Conservation (phyloP, 2,888 invertebrate genomes). For the Caenorhabditis panamensis region DNA sequence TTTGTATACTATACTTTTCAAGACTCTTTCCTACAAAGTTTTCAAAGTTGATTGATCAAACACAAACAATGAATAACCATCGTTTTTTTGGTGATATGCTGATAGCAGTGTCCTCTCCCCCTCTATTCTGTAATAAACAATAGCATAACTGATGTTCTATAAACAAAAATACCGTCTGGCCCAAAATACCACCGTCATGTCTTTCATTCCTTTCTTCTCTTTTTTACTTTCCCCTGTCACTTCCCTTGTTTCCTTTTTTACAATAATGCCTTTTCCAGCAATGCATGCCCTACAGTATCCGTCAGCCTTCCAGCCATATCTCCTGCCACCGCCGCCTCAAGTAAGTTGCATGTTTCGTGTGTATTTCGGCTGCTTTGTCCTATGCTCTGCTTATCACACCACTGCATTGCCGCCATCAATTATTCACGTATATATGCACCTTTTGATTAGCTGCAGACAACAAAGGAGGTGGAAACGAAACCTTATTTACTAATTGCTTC, state of each 20-base stretch:
- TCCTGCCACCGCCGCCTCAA: neutral
- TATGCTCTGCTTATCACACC: neutral
- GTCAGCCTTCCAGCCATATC: conserved; percentile 23
- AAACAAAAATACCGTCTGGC: conserved; percentile 42
- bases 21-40: conserved; percentile 7
- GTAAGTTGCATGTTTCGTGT: conserved; percentile 22
- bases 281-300: conserved; percentile 30
- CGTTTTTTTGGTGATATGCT: conserved; percentile 10
- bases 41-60: conserved; percentile 24
- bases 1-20: conserved; percentile 10
- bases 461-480: conserved; percentile 27
- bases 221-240: conserved; percentile 4
- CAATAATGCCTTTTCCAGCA: neutral
- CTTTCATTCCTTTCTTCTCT: neutral
- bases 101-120: conserved; percentile 26
- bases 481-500: conserved; percentile 46
- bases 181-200: neutral
- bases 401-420: neutral
- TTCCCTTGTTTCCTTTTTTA: neutral
- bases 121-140: conserved; percentile 35
- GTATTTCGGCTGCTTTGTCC: neutral
- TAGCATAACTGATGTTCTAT: conserved; percentile 47
- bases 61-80: conserved; percentile 33
- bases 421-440: conserved; percentile 26
- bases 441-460: conserved; percentile 34